Base-by-base conservation (phyloP, 2,113 vertebrate species). In the Triplophysa dalaica region DNA sequence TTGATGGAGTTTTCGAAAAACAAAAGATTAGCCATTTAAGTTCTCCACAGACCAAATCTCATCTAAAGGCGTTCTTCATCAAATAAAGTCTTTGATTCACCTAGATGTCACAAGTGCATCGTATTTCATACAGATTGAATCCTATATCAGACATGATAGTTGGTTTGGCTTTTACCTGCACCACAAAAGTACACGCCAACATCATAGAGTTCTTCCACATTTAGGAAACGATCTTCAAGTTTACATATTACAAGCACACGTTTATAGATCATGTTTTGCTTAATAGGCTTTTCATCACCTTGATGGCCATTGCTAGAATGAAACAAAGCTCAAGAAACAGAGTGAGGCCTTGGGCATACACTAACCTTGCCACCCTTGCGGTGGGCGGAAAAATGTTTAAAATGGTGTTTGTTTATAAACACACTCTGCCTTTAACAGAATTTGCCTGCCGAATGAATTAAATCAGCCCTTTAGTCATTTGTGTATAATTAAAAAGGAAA, bases 281-380 rank as follows among this genome's bases (percentile, higher is more conserved):
- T 80, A 62, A 72, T 69, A 38, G 62, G 54, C 81, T 52, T 72
- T 75, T 70, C 68, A 33, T 77, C 62, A 68, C 73, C 45, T 79
- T 38, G 43, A 22, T 52, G 43, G 52, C 52, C 26, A 69, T 54
- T 29, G 29, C 60, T 60, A 50, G 41, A 67, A 67, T 68, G 62
- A 48, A 21, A 72, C 64, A 62, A 75, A 72, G 84, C 78, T 64
- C 78, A 84, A 86, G 76, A 38, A 75, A 62, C 62, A 41, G 69
- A 62, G 29, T 73, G 78, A 85, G 87, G 91, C 92, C 89, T 91
- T 91, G 89, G 85, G 85, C 86, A 48, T 9, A 61, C 70, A 81
- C 80, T 63, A 82, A 89, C 90, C 88, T 89, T 88, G 86, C 84
- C 84, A 88, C 87, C 41, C 70, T 80, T 21, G 13, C 52, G n/a